These are phyloP conservation scores for Oscheius sp. DNA, from an alignment of 1,140 invertebrate genomes.

Conservation along the genomic window DNA sequence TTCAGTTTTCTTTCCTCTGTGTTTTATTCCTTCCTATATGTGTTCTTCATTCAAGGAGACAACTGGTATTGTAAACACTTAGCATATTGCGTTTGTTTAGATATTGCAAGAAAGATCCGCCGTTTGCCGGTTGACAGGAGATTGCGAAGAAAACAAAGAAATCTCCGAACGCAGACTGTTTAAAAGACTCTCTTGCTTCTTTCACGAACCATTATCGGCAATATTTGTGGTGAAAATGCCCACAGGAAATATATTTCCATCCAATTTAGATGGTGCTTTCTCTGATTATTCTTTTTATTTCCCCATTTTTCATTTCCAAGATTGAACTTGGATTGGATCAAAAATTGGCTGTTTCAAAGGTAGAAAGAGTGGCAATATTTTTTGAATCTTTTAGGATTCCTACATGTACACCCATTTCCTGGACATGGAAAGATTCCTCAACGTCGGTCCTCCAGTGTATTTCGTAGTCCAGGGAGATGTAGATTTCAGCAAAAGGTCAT, in stretches of 20 bases:
- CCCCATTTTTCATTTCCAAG: neutral
- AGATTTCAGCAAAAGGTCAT: constrained; percentile 66
- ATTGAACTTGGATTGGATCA: constrained; percentile 76
- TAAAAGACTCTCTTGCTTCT: too few relatives aligned
- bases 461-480: constrained; percentile 79
- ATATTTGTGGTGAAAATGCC: too few relatives aligned
- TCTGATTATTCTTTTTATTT: neutral
- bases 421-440: constrained; percentile 73
- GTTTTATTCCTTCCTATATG: constrained; percentile 91
- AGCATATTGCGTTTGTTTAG: too few relatives aligned
- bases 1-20: constrained; percentile 93
- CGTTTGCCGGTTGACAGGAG: too few relatives aligned
- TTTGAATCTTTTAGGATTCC: constrained; percentile 69
- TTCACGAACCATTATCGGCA: too few relatives aligned
- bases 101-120: too few relatives aligned
- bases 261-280: neutral
- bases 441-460: constrained; percentile 83
- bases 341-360: constrained; percentile 77
- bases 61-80: constrained; percentile 61
- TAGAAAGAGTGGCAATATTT: too few relatives aligned
- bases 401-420: constrained; percentile 79
- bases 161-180: too few relatives aligned
- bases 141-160: too few relatives aligned
- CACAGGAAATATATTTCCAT: too few relatives aligned
- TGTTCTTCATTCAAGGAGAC: constrained; percentile 71